Percentiles rank a stretch among this genome's conserved stretches.
phyloP scores from a whole-genome alignment of 1,140 invertebrate genomes.

The Nasonia vitripennis region DNA sequence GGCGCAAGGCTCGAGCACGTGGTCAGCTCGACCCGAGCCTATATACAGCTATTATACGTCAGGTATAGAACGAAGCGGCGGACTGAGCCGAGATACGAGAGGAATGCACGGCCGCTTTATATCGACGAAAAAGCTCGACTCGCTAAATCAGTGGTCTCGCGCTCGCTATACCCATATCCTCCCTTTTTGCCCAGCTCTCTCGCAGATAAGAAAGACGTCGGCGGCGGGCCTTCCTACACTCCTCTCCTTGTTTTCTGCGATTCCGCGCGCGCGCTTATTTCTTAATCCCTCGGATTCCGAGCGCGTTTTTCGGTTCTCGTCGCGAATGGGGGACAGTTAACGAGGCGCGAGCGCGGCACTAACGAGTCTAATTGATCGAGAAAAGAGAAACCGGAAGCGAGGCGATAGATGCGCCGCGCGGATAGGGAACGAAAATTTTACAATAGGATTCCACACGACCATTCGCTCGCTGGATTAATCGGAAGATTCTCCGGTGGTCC shows the following conservation, averaged over 20 bases:
- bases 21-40: slow-evolving; percentile 20
- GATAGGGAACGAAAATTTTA: background rate
- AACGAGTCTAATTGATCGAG: slow-evolving; percentile 70
- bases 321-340: slow-evolving; percentile 58
- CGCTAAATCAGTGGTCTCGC: slow-evolving; percentile 31
- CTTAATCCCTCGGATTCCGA: slow-evolving; percentile 43
- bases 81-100: slow-evolving; percentile 63
- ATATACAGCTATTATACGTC: background rate
- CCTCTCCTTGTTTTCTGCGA: background rate
- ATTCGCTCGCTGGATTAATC: no score
- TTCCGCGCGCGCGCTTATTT: slow-evolving; percentile 35
- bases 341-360: slow-evolving; percentile 65
- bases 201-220: background rate
- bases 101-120: slow-evolving; percentile 70
- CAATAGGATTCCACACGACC: no score
- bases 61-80: slow-evolving; percentile 48
- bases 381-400: background rate
- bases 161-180: background rate
- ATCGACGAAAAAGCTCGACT: slow-evolving; percentile 64
- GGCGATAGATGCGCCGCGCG: no score
- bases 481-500: no score
- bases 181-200: background rate
- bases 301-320: background rate
- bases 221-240: background rate
- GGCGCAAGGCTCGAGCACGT: slow-evolving; percentile 54